Conservation (phyloP, 2,888 invertebrate species). For the Protula sp. region DNA sequence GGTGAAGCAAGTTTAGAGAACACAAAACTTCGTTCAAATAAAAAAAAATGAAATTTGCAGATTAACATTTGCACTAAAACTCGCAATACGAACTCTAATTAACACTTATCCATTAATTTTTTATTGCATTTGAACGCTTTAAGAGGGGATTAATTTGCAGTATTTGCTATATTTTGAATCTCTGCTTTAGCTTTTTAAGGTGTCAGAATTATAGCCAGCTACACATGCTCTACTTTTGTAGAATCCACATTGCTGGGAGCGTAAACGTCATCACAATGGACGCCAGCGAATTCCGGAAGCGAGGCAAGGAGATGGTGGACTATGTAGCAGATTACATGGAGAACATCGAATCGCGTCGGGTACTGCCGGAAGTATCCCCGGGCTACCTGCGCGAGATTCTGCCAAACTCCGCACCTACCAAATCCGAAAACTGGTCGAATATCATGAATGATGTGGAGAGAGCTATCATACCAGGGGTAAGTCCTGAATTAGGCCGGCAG, state of each 20-base stretch:
- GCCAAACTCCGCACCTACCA: conserved; percentile 41
- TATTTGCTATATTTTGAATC: no score
- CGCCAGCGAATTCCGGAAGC: conserved; percentile 42
- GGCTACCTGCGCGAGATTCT: conserved; percentile 45
- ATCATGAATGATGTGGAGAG: conserved; percentile 49
- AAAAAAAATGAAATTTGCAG: no score
- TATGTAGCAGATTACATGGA: conserved; percentile 51
- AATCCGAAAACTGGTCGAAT: conserved; percentile 42
- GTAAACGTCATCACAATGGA: conserved; percentile 39
- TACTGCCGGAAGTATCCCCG: conserved; percentile 45
- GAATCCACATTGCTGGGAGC: neutral
- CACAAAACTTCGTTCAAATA: no score
- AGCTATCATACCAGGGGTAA: conserved; percentile 50
- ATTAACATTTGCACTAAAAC: no score
- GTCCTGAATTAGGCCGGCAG: neutral
- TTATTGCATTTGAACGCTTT: no score
- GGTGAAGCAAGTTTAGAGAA: no score
- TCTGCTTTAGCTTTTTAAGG: no score
- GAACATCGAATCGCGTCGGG: conserved; percentile 34
- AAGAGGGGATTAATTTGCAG: no score
- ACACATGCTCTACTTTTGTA: no score
- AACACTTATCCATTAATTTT: no score
- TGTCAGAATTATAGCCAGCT: no score
- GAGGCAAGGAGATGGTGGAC: conserved; percentile 50
- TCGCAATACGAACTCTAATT: no score